Conservation (phyloP, 2,888 invertebrate genomes). For the Melieria crassipennis region DNA sequence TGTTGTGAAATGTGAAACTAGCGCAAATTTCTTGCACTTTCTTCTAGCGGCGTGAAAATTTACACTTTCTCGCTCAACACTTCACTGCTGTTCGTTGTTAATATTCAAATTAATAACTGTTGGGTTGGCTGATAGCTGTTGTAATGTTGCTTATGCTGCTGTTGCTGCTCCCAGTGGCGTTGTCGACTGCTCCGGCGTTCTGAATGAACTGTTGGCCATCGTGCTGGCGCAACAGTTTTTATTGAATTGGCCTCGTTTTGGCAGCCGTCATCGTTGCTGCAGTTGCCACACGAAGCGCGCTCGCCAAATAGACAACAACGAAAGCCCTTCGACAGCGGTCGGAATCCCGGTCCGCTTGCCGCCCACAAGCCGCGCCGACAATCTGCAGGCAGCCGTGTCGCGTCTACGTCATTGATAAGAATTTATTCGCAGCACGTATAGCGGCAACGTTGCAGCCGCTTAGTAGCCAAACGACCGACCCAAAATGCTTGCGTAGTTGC, state of each 20-base stretch:
- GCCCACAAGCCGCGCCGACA: too few species aligned
- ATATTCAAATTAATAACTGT: too few species aligned
- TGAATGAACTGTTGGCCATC: conserved; percentile 59
- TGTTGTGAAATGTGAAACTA: neutral
- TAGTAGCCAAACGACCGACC: too few species aligned
- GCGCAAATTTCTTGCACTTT: neutral
- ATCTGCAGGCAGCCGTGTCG: conserved; percentile 3
- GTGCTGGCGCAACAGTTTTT: conserved; percentile 61
- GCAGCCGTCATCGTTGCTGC: neutral
- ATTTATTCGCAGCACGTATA: conserved; percentile 20
- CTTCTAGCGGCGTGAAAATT: neutral
- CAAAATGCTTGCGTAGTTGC: too few species aligned
- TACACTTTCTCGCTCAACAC: neutral
- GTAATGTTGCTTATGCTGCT: neutral
- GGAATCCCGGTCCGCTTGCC: too few species aligned
- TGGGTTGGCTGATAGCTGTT: neutral
- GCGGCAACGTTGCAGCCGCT: too few species aligned
- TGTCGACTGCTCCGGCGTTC: conserved; percentile 57
- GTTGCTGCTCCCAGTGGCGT: conserved; percentile 32
- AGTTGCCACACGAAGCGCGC: conserved; percentile 26
- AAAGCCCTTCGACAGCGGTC: neutral
- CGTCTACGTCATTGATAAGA: conserved; percentile 47
- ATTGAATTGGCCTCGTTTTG: conserved; percentile 56
- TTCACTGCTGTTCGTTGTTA: too few species aligned
- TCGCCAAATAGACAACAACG: conserved; percentile 12